phyloP scores from a whole-genome alignment of 1,140 invertebrate species.

The Cryptotermes secundus region DNA sequence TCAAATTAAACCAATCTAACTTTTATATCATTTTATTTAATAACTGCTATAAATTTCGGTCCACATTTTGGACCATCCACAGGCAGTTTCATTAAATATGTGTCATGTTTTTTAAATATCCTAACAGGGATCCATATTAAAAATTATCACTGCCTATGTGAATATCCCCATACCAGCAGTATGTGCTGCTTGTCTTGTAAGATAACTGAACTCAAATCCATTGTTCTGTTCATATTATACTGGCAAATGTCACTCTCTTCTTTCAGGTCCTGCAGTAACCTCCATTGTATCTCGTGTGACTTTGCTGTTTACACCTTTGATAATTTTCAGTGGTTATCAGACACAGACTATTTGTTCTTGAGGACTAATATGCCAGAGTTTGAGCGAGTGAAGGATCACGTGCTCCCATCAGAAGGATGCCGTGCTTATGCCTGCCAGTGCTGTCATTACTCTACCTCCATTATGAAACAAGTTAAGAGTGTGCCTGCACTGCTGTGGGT shows the following conservation, averaged over 20 bases:
- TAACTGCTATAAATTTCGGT: too few relatives aligned
- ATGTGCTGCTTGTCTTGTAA: too few relatives aligned
- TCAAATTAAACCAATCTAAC: too few relatives aligned
- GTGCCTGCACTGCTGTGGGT: neutral
- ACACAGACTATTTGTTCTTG: constrained; percentile 19
- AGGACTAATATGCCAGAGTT: constrained; percentile 24
- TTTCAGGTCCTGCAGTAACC: constrained; percentile 15
- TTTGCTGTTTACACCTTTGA: neutral
- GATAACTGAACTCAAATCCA: too few relatives aligned
- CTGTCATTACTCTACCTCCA: neutral
- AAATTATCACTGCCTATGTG: too few relatives aligned
- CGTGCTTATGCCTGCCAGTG: constrained; percentile 26
- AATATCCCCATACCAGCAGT: too few relatives aligned
- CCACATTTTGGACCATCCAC: too few relatives aligned
- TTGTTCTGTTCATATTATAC: too few relatives aligned
- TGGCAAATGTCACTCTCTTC: neutral
- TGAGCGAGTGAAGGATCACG: neutral
- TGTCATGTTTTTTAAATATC: too few relatives aligned
- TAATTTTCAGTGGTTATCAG: neutral
- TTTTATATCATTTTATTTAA: too few relatives aligned
- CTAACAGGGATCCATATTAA: too few relatives aligned
- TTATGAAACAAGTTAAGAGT: neutral
- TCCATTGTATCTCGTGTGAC: constrained; percentile 22
- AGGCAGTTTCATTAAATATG: too few relatives aligned
- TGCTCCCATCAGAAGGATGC: neutral